Evolutionary conservation across 2,113 vertebrate genomes (phyloP).

Genomic region (Suricata suricatta): DNA sequence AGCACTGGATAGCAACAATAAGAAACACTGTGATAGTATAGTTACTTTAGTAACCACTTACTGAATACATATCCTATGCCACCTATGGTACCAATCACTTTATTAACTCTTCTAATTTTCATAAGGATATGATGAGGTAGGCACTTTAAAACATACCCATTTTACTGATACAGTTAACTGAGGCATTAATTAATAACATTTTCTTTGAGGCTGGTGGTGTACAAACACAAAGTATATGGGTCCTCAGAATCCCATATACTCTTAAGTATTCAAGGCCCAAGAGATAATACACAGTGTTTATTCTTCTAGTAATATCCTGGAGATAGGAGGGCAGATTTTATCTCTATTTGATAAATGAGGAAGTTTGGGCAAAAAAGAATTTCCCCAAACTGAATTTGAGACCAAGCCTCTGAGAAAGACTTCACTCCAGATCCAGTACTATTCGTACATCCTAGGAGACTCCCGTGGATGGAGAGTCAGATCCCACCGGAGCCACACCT

Average conservation of each 20-base stretch:
- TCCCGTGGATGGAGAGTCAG: not conserved
- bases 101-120: constrained; percentile 4
- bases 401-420: not conserved
- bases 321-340: not conserved
- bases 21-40: not conserved
- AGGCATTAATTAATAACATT: not conserved
- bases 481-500: not conserved
- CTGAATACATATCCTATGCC: not conserved
- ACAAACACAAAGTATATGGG: not conserved
- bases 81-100: not conserved
- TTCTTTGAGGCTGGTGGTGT: not conserved
- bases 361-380: not conserved
- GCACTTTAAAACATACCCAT: not conserved
- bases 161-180: not conserved
- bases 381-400: not conserved
- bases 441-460: not conserved
- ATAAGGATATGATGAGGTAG: not conserved
- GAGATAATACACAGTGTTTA: not conserved
- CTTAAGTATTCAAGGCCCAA: not conserved
- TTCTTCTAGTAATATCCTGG: not conserved
- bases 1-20: not conserved
- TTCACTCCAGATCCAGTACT: not conserved
- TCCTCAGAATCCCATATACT: not conserved
- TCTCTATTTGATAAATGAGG: not conserved
- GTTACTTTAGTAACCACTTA: not conserved